phyloP scores from a whole-genome alignment of 2,797 vertebrate genomes.

The Acipenser transmontanus region DNA sequence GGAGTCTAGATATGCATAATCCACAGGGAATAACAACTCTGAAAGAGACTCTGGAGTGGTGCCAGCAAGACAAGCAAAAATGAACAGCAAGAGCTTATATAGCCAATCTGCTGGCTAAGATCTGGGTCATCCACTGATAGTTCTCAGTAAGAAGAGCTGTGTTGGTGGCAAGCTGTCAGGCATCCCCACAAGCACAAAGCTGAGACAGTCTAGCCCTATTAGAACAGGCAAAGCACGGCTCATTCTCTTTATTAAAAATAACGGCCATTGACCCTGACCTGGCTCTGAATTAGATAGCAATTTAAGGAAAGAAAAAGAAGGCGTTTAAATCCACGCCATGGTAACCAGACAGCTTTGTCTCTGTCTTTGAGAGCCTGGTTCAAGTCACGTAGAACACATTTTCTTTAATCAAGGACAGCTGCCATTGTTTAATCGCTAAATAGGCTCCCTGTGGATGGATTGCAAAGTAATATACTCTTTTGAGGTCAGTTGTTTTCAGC shows the following conservation, averaged over 20 bases:
- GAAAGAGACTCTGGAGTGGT: too few species aligned
- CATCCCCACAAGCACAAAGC: not conserved
- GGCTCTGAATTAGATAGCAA: too few species aligned
- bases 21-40: too few species aligned
- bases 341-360: too few species aligned
- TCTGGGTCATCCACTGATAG: not conserved
- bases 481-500: not conserved
- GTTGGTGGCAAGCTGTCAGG: not conserved
- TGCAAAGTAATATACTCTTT: not conserved
- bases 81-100: too few species aligned
- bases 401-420: not conserved
- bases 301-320: too few species aligned
- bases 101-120: not conserved
- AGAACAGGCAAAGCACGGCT: not conserved
- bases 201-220: not conserved
- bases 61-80: too few species aligned
- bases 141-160: not conserved
- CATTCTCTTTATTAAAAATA: not conserved
- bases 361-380: too few species aligned
- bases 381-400: too few species aligned
- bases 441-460: not conserved
- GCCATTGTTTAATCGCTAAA: not conserved
- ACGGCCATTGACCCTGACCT: not conserved
- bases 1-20: too few species aligned
- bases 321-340: too few species aligned